Conservation (phyloP, 2,797 vertebrate species). For the Pseudotriccus pelzelni region DNA sequence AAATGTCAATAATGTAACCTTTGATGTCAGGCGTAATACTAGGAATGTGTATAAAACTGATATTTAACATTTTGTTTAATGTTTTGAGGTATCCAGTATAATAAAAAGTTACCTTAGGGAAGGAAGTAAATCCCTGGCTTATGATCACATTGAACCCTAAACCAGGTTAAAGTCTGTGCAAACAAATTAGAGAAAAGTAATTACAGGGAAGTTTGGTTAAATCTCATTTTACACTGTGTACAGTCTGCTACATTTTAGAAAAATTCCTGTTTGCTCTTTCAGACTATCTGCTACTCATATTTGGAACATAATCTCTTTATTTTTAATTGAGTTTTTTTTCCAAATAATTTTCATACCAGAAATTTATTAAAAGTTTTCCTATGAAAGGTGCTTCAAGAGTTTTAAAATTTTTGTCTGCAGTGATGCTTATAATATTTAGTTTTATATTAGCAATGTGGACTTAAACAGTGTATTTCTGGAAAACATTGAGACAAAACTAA, state of each 20-base stretch:
- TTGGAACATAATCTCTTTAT: background rate
- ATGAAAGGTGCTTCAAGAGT: background rate
- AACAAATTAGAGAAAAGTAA: background rate
- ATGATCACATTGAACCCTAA: background rate
- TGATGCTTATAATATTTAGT: background rate
- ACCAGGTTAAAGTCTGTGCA: background rate
- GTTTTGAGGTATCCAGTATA: background rate
- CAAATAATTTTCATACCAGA: background rate
- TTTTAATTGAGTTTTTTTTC: background rate
- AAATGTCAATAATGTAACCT: background rate
- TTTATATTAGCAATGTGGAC: background rate
- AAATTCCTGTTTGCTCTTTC: background rate
- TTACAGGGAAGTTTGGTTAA: background rate
- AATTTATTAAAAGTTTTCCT: background rate
- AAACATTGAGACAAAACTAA: background rate
- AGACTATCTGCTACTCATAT: background rate
- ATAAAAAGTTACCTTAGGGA: background rate
- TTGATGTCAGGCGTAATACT: background rate
- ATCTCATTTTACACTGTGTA: background rate
- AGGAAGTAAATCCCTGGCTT: background rate
- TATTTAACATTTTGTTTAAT: background rate
- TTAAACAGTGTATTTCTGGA: background rate
- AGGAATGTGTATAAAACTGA: background rate
- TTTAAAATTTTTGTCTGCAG: background rate
- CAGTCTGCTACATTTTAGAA: background rate